These are phyloP conservation scores for Coendou prehensilis DNA, from an alignment of 2,797 vertebrate species.

Conservation along the genomic window DNA sequence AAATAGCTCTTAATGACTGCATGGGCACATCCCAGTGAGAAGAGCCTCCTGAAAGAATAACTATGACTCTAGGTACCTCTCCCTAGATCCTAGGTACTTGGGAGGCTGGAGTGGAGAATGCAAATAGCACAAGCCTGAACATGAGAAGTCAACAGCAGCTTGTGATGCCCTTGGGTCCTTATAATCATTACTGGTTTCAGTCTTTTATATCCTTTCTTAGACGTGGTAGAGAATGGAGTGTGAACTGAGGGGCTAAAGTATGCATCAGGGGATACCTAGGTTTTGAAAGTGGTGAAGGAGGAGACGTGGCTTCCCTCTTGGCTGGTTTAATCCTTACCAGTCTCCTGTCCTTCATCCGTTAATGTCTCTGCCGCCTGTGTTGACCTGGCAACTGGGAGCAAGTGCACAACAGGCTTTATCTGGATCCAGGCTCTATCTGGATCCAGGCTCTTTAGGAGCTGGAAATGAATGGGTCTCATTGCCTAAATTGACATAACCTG, in stretches of 20 bases:
- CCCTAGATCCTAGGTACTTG: neutral
- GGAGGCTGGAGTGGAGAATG: neutral
- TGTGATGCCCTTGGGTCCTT: neutral
- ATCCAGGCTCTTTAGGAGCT: neutral
- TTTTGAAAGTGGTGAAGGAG: neutral
- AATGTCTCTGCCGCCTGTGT: neutral
- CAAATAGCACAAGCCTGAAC: neutral
- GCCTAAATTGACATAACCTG: neutral
- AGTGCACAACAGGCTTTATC: neutral
- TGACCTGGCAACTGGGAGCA: neutral
- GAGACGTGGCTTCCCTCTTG: neutral
- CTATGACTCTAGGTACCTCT: neutral
- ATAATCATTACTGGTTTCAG: neutral
- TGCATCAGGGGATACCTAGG: neutral
- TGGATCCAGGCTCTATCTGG: neutral
- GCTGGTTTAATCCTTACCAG: neutral
- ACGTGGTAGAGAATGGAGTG: neutral
- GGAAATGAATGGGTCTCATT: neutral
- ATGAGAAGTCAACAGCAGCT: neutral
- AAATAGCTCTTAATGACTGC: neutral
- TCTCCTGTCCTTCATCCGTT: neutral
- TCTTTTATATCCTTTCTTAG: neutral
- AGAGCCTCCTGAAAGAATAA: neutral
- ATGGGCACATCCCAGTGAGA: neutral
- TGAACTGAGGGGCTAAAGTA: accelerated